Evolutionary conservation across 2,888 invertebrate species (phyloP).

Genomic region (Leucophenga montana): DNA sequence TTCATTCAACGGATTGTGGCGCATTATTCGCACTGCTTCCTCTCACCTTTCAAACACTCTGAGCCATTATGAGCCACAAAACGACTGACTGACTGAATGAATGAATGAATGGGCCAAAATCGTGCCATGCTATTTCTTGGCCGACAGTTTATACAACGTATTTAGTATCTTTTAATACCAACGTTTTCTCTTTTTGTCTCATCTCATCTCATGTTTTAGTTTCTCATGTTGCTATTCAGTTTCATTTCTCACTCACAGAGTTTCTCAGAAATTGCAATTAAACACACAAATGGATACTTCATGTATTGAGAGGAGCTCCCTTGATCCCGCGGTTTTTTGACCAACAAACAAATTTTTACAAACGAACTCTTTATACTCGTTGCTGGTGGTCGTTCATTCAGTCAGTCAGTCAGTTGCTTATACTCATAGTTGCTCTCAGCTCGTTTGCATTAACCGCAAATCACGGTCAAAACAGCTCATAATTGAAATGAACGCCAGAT

Average conservation of each 20-base stretch:
- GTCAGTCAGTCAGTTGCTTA: background rate
- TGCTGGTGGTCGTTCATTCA: slow-evolving; percentile 17
- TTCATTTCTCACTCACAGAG: slow-evolving; percentile 11
- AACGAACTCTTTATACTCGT: background rate
- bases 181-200: too few species aligned
- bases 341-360: background rate
- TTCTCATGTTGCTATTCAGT: background rate
- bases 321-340: background rate
- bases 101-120: too few species aligned
- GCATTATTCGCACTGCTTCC: slow-evolving; percentile 15
- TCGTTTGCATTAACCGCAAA: slow-evolving; percentile 12
- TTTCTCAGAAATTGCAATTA: slow-evolving; percentile 35
- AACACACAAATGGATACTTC: slow-evolving; percentile 33
- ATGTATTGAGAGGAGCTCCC: slow-evolving; percentile 20
- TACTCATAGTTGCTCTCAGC: background rate
- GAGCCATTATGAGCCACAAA: background rate
- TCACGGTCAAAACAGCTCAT: slow-evolving; percentile 19
- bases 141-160: too few species aligned
- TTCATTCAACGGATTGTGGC: slow-evolving; percentile 13
- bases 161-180: too few species aligned
- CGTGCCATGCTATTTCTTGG: too few species aligned
- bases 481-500: slow-evolving; percentile 18
- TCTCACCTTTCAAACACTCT: background rate
- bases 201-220: background rate
- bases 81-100: too few species aligned